A percentile compares a stretch with the other conserved stretches of the same genome.
Conservation (phyloP, 2,113 vertebrate genomes). For the Madoqua kirkii region DNA sequence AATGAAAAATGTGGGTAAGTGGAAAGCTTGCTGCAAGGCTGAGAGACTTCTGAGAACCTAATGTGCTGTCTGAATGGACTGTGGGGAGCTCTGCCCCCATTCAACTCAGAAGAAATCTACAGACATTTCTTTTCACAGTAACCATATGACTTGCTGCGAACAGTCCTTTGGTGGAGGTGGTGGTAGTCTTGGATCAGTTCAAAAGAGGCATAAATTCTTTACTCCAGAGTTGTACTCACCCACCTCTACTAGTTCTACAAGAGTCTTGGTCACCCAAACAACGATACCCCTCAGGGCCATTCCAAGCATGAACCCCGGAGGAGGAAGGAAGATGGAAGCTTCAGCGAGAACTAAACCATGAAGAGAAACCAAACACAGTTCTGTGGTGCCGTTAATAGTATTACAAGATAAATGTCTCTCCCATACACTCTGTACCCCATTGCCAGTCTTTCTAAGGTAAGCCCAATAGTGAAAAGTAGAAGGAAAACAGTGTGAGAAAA, state of each 20-base stretch:
- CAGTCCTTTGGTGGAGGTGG: neutral
- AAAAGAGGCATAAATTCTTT: neutral
- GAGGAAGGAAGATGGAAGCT: neutral
- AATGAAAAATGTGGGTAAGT: constrained; percentile 57
- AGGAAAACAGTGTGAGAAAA: neutral
- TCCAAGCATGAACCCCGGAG: neutral
- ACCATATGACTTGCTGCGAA: neutral
- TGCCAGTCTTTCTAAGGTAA: neutral
- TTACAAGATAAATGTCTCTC: neutral
- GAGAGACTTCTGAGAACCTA: constrained; percentile 49
- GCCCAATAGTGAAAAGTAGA: neutral
- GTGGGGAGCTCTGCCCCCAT: neutral
- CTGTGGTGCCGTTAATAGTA: neutral
- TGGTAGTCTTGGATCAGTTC: neutral
- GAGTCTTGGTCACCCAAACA: neutral
- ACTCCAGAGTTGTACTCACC: neutral
- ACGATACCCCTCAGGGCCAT: neutral
- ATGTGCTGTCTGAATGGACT: constrained; percentile 2
- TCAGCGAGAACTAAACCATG: neutral
- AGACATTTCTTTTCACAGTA: neutral
- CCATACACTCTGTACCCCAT: neutral
- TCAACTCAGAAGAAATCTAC: constrained; percentile 18
- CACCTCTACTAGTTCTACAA: neutral
- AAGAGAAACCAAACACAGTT: neutral
- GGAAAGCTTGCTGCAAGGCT: constrained; percentile 47